Conservation (phyloP, 2,797 vertebrate genomes). For the Peromyscus nudipes region DNA sequence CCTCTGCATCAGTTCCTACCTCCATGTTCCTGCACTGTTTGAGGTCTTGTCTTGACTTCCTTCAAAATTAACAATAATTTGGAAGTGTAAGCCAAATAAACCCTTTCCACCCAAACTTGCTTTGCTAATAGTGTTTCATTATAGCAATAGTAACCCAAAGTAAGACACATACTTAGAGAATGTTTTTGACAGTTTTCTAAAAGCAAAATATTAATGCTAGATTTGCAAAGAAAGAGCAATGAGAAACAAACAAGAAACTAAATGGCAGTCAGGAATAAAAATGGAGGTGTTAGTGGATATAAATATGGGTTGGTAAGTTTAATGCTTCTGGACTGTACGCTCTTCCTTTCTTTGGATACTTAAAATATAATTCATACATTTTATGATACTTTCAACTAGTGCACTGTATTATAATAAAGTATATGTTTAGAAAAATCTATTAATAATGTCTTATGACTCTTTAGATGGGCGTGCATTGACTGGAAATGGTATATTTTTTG, state of each 20-base stretch:
- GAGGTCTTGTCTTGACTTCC: neutral
- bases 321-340: neutral
- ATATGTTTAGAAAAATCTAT: neutral
- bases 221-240: neutral
- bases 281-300: neutral
- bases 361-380: neutral
- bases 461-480: neutral
- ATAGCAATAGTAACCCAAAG: neutral
- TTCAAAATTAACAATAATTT: neutral
- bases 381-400: neutral
- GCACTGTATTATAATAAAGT: neutral
- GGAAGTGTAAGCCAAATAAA: neutral
- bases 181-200: neutral
- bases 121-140: neutral
- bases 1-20: neutral
- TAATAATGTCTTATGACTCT: neutral
- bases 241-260: neutral
- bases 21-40: neutral
- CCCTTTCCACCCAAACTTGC: neutral
- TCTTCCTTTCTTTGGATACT: neutral
- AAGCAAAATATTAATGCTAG: neutral
- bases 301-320: neutral
- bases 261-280: neutral
- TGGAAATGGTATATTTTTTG: neutral
- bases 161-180: neutral